phyloP scores from a whole-genome alignment of 2,797 vertebrate genomes.

The Valencia hispanica region DNA sequence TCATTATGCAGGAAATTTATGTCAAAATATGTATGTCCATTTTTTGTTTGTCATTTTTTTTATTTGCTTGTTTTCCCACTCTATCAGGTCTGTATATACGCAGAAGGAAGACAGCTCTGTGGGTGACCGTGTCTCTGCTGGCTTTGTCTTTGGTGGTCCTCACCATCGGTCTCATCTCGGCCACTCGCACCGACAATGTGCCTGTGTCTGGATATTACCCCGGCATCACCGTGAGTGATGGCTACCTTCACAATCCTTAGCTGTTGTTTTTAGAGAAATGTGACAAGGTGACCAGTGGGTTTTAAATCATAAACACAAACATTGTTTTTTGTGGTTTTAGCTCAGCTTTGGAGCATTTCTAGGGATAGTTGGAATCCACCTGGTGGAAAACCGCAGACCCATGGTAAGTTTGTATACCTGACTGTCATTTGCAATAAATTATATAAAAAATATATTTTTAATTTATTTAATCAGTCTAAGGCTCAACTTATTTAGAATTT shows the following conservation, averaged over 20 bases:
- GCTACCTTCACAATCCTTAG: neutral
- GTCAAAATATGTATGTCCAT: neutral
- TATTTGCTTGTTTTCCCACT: neutral
- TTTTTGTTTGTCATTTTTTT: neutral
- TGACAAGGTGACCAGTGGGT: neutral
- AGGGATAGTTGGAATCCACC: slow-evolving; percentile 89
- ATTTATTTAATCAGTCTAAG: neutral
- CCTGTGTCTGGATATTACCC: slow-evolving; percentile 92
- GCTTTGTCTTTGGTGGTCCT: slow-evolving; percentile 85
- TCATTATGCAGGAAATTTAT: neutral
- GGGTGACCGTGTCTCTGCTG: slow-evolving; percentile 86
- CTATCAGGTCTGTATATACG: slow-evolving; percentile 82
- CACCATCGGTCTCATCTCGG: slow-evolving; percentile 87
- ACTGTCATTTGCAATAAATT: neutral
- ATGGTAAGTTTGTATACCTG: slow-evolving; percentile 85
- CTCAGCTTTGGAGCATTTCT: slow-evolving; percentile 95
- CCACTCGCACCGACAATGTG: slow-evolving; percentile 92
- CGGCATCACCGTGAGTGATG: slow-evolving; percentile 90
- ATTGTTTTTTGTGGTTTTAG: slow-evolving; percentile 69
- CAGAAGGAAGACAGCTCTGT: slow-evolving; percentile 87
- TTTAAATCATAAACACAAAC: neutral
- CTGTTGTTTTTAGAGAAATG: neutral
- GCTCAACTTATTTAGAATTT: neutral
- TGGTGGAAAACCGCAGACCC: slow-evolving; percentile 93
- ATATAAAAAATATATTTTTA: too few species aligned